Evolutionary conservation across 2,888 invertebrate genomes (phyloP).

Genomic region (Apeira syringaria): DNA sequence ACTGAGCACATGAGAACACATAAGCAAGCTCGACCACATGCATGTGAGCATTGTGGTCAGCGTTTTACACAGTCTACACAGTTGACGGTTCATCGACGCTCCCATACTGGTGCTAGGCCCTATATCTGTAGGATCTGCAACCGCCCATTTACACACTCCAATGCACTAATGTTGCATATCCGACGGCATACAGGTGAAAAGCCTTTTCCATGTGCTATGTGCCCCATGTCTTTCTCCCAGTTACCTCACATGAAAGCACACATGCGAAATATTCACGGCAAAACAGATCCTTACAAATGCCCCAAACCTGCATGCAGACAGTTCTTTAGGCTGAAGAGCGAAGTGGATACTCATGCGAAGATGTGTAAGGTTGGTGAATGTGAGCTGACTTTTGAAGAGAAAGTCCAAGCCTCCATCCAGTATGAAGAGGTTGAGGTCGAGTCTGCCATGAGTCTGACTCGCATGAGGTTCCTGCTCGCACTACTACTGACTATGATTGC

Average conservation of each 20-base stretch:
- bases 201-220: conserved; percentile 89
- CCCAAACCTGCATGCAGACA: conserved; percentile 83
- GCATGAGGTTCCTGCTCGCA: conserved; percentile 91
- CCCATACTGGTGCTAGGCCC: conserved; percentile 93
- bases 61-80: conserved; percentile 93
- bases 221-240: conserved; percentile 90
- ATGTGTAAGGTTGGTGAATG: conserved; percentile 64
- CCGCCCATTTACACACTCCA: conserved; percentile 92
- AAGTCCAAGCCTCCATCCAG: conserved; percentile 47
- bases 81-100: conserved; percentile 91
- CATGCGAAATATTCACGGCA: conserved; percentile 92
- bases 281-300: conserved; percentile 91
- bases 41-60: conserved; percentile 90
- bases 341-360: conserved; percentile 86
- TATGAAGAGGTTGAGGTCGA: conserved; percentile 66
- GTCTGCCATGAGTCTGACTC: conserved; percentile 86
- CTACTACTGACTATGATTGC: conserved; percentile 93
- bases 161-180: conserved; percentile 92
- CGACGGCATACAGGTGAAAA: conserved; percentile 93
- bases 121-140: conserved; percentile 92
- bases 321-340: conserved; percentile 90
- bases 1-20: conserved; percentile 93
- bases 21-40: conserved; percentile 89
- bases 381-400: conserved; percentile 49
- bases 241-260: conserved; percentile 94